A percentile compares a stretch with the other conserved stretches of the same genome.
phyloP scores from a whole-genome alignment of 2,797 vertebrate species.

The Enteromius treurensis region DNA sequence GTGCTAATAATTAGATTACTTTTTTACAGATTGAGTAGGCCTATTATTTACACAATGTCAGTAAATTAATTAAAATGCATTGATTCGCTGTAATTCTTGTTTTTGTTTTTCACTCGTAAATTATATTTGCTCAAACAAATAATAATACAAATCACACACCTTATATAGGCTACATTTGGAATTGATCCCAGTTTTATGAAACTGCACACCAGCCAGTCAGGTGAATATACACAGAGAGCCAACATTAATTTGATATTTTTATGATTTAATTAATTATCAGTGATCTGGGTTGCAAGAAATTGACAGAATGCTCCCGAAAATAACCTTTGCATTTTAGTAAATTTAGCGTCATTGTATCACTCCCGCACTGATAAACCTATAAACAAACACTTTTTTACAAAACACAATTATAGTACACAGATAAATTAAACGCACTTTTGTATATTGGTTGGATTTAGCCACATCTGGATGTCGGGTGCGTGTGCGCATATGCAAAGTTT shows the following conservation, averaged over 20 bases:
- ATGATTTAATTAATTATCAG: not conserved
- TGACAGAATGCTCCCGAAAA: not conserved
- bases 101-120: no score
- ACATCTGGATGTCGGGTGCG: slow-evolving; percentile 10
- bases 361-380: no score
- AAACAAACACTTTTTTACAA: no score
- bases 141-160: no score
- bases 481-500: not conserved
- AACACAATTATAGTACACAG: no score
- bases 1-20: not conserved
- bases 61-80: not conserved
- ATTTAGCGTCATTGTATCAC: no score
- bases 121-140: no score
- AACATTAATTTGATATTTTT: not conserved
- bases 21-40: not conserved
- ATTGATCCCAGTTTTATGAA: not conserved
- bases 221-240: not conserved
- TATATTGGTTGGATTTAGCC: not conserved
- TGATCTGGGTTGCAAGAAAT: not conserved
- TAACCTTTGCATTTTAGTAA: not conserved
- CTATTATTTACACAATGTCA: not conserved
- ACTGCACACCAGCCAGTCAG: not conserved
- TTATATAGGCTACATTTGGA: no score
- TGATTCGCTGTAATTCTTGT: not conserved
- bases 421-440: no score